These are phyloP conservation scores for Lasioglossum marginatum DNA, from an alignment of 2,888 invertebrate genomes.

Conservation along the genomic window DNA sequence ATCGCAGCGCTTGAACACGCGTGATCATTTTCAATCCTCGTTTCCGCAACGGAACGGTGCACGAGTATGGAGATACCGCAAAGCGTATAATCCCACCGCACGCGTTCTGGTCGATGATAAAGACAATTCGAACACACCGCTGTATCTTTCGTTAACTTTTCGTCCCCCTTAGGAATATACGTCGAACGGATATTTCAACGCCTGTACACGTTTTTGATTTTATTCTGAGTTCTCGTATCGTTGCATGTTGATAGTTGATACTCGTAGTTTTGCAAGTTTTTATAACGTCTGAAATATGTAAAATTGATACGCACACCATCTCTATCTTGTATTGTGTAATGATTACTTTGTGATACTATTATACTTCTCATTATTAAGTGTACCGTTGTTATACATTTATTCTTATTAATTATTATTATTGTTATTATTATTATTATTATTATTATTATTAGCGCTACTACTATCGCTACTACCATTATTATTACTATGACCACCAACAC, in stretches of 20 bases:
- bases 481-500: neutral
- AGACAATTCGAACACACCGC: slow-evolving; percentile 14
- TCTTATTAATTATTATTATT: slow-evolving; percentile 54
- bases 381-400: slow-evolving; percentile 58
- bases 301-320: slow-evolving; percentile 57
- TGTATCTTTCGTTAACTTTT: slow-evolving; percentile 17
- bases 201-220: slow-evolving; percentile 47
- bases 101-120: slow-evolving; percentile 10
- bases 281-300: slow-evolving; percentile 55
- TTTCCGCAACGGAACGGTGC: slow-evolving; percentile 21
- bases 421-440: slow-evolving; percentile 42
- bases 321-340: slow-evolving; percentile 70
- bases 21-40: slow-evolving; percentile 11
- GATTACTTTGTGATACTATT: slow-evolving; percentile 79
- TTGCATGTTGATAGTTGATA: slow-evolving; percentile 73
- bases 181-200: slow-evolving; percentile 43
- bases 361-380: slow-evolving; percentile 65
- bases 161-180: neutral
- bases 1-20: slow-evolving; percentile 22
- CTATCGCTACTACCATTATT: slow-evolving; percentile 5
- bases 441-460: slow-evolving; percentile 37
- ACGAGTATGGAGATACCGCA: neutral
- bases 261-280: slow-evolving; percentile 62
- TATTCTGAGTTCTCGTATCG: slow-evolving; percentile 47
- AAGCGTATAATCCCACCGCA: neutral